Conservation (phyloP, 1,140 invertebrate species). For the Drosophila sturtevanti region DNA sequence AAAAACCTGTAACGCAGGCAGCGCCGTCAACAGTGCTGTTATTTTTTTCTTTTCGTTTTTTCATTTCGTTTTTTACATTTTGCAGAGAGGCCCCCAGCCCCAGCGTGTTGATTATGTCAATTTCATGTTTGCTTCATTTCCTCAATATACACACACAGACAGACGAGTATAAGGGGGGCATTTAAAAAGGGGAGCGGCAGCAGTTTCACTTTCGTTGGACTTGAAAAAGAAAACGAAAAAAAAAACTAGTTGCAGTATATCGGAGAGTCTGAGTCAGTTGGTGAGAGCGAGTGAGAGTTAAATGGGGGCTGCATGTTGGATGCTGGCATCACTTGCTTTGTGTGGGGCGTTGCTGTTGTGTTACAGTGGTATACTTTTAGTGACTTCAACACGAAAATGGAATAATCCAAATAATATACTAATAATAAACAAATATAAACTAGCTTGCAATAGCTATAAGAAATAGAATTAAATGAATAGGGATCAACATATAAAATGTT, state of each 20-base stretch:
- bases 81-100: slow-evolving; percentile 46
- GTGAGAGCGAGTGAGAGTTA: slow-evolving; percentile 8
- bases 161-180: slow-evolving; percentile 1
- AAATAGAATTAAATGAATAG: too few relatives aligned
- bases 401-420: too few relatives aligned
- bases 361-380: neutral
- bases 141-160: slow-evolving; percentile 53
- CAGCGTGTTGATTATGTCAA: slow-evolving; percentile 75
- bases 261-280: slow-evolving; percentile 3
- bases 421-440: too few relatives aligned
- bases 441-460: too few relatives aligned
- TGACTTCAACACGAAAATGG: neutral
- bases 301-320: slow-evolving; percentile 10
- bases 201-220: slow-evolving; percentile 78
- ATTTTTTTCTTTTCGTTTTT: slow-evolving; percentile 15
- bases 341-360: slow-evolving; percentile 35
- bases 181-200: slow-evolving; percentile 37
- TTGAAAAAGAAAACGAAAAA: slow-evolving; percentile 55
- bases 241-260: slow-evolving; percentile 46
- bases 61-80: slow-evolving; percentile 53
- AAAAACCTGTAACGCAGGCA: slow-evolving; percentile 67
- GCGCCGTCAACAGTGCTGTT: slow-evolving; percentile 51
- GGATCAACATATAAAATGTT: too few relatives aligned
- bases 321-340: slow-evolving; percentile 27
- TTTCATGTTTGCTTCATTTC: slow-evolving; percentile 79